Base-by-base conservation (phyloP, 92 coral and sea anemone genomes). In the Desmophyllum pertusum region DNA sequence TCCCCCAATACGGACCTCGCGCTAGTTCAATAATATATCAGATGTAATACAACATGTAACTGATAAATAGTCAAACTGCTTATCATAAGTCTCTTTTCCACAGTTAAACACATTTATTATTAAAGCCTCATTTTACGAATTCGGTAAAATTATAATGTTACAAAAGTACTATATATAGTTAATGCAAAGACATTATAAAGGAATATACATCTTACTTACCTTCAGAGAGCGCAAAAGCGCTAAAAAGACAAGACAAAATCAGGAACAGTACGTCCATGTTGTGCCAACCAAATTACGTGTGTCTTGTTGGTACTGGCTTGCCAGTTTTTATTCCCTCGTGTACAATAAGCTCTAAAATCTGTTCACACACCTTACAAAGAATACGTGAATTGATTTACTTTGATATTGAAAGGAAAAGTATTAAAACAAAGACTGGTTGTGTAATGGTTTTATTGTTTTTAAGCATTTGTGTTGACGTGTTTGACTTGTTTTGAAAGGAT, bases 211-310 rank as follows among this genome's bases (percentile, higher is more conserved):
- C 10, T 42, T n/a, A n/a, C 46, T 50, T 29, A 75, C 79, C 79
- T 52, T 51, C 79, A 9, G 79, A 9, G 13, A 59, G 61, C 31
- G 67, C 65, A 35, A 75, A 10, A 75, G 79, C 43, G 46, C 79
- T 51, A 35, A 75, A 10, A 33, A 75, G 63, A 59, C 65, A 75
- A 1, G 79, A 51, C 6, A 35, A 35, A 27, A 75, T 25, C 21
- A 75, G 36, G 42, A 75, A 35, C 13, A 75, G 7, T 35, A 23
- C 79, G 27, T 35, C 9, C 79, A 75, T 75, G 66, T 42, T 75
- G 43, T 18, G 25, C 45, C 66, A 21, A 53, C 65, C 31, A 75
- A 23, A 1, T 3, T 9, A 19, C 6, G 62, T 42, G 55, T 45
- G 30, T 29, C 46, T 29, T 19, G 33, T 5, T 63, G 75, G 33